These are phyloP conservation scores for Schizopygopsis pylzovi DNA, from an alignment of 2,797 vertebrate species.

Conservation along the genomic window DNA sequence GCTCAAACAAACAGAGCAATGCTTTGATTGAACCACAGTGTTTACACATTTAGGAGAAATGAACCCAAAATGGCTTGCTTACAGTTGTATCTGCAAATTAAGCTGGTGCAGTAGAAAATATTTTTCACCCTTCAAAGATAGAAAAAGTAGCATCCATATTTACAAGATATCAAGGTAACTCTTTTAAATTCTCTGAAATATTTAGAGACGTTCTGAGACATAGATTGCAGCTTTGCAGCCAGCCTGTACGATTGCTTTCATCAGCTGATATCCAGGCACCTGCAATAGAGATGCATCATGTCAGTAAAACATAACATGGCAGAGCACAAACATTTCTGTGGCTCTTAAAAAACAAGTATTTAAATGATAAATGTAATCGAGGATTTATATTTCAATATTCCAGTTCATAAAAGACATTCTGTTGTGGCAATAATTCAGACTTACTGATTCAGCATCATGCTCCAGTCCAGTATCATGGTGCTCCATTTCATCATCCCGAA, in stretches of 20 bases:
- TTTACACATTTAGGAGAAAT: not conserved
- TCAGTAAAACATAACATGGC: conserved; percentile 21
- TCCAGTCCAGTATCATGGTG: conserved; percentile 91
- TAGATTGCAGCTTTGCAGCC: conserved; percentile 90
- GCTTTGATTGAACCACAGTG: not conserved
- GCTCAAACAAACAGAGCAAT: not conserved
- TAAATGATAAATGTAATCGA: not conserved
- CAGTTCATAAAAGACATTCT: not conserved
- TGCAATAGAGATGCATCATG: conserved; percentile 66
- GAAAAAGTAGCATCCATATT: not conserved
- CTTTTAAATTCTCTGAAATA: not conserved
- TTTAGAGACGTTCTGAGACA: not conserved
- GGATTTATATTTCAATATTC: not conserved
- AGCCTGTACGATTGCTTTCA: conserved; percentile 89
- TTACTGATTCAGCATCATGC: conserved; percentile 87
- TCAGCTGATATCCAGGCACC: conserved; percentile 87
- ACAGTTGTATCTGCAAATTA: not conserved
- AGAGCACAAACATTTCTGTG: not conserved
- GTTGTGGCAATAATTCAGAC: conserved; percentile 37
- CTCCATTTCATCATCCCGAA: conserved; percentile 93
- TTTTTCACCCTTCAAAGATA: not conserved
- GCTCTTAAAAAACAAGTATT: not conserved
- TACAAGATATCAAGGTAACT: not conserved
- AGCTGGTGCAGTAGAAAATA: not conserved
- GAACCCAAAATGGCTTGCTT: not conserved